Evolutionary conservation across 2,113 vertebrate species (phyloP).

Genomic region (Grallaria varia): DNA sequence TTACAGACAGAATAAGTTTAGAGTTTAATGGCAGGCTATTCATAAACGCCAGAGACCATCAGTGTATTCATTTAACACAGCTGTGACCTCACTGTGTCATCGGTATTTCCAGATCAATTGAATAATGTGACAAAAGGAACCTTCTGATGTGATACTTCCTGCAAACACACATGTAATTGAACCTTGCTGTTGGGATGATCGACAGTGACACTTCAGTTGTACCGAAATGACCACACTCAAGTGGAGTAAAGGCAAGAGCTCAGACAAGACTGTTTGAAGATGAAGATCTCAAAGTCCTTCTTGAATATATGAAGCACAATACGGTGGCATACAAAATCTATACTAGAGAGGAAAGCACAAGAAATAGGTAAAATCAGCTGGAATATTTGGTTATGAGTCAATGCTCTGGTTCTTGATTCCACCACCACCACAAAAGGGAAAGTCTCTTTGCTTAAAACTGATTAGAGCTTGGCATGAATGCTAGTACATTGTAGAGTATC

Average conservation of each 20-base stretch:
- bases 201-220: background rate
- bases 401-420: background rate
- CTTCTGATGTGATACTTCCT: background rate
- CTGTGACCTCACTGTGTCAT: background rate
- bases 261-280: background rate
- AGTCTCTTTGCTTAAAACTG: background rate
- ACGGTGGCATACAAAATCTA: background rate
- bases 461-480: background rate
- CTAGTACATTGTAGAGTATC: background rate
- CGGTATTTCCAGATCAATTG: background rate
- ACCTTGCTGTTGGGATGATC: background rate
- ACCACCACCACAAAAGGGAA: background rate
- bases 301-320: background rate
- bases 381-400: background rate
- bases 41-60: background rate
- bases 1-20: background rate
- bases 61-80: background rate
- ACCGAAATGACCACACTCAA: background rate
- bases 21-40: background rate
- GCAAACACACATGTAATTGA: background rate
- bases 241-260: background rate
- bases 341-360: background rate
- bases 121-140: background rate
- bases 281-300: background rate
- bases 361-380: background rate